Evolutionary conservation across 2,797 vertebrate genomes (phyloP), one percentile per base, ranked within the genome.

Genomic region (Balearica regulorum): DNA sequence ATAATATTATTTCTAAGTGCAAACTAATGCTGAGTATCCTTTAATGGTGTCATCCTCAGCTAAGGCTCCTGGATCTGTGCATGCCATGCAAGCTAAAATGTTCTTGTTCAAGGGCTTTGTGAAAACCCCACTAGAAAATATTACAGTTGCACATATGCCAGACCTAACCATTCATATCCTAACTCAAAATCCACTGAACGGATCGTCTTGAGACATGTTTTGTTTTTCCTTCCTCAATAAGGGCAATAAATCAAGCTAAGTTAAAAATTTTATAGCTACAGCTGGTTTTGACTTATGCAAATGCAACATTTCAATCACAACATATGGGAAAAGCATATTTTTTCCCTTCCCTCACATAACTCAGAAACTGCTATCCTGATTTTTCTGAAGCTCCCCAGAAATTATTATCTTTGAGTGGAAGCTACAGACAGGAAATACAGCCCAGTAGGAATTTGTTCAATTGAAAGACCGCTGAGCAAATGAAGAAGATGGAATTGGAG

Each of bases 271-370:
- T 97, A 94, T 89, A 91, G 87, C 88, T 92, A 43, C 95, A 96
- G 93, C 95, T 97, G 96, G 76, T 91, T 96, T 97, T 96, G 88
- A 89, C 83, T 91, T 96, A 97, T 90, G 97, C 82, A 97, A 96
- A 97, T 95, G 41, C 88, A 96, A 87, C 83, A 83, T 93, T 97
- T 95, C 96, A 93, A 82, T 94, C 95, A 90, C 88, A 94, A 66
- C 92, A 90, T 94, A 96, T 84, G 94, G 95, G 71, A 58, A 94
- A 97, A 93, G 43, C 78, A 48, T 93, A 88, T 90, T 84, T 87
- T 85, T 75, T 62, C 64, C 8, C 9, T 92, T 91, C 51, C 19
- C 29, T 84, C 72, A 49, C 66, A 33, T 91, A 89, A 96, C 48
- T 95, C 81, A 95, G 70, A 93, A 95, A 37, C 26, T 5, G 12